phyloP scores from a whole-genome alignment of 2,797 vertebrate genomes.

The Urophycis tenuis region DNA sequence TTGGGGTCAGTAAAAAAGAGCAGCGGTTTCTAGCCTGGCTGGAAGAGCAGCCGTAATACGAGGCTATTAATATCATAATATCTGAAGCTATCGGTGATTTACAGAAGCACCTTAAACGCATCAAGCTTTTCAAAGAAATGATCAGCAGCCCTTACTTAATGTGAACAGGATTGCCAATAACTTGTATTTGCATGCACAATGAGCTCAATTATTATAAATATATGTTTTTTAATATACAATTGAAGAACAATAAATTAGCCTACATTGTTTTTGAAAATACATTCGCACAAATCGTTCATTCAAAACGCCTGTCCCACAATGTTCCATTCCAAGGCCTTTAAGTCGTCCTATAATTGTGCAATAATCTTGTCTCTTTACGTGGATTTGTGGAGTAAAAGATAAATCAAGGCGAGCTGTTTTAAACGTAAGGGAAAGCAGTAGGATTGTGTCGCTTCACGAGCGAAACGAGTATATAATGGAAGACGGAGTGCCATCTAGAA shows the following conservation, averaged over 20 bases:
- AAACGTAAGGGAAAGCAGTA: constrained; percentile 49
- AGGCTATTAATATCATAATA: constrained; percentile 25
- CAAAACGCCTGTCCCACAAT: not conserved
- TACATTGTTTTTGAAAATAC: not conserved
- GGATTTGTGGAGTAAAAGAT: constrained; percentile 49
- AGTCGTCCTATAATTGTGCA: not conserved
- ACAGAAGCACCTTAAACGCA: not conserved
- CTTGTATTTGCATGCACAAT: not conserved
- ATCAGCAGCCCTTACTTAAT: not conserved
- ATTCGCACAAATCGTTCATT: not conserved
- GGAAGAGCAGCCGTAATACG: constrained; percentile 37
- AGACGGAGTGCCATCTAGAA: constrained; percentile 70
- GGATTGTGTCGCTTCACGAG: constrained; percentile 60
- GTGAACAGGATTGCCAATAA: not conserved
- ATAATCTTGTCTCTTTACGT: not conserved
- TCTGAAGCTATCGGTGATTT: constrained; percentile 23
- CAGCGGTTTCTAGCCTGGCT: constrained; percentile 19
- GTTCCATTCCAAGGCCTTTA: not conserved
- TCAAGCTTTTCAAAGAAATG: not conserved
- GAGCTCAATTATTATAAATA: not conserved
- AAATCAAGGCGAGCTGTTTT: constrained; percentile 58
- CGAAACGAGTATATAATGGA: constrained; percentile 73
- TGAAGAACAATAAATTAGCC: not conserved
- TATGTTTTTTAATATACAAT: not conserved
- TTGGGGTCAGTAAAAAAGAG: constrained; percentile 80